phyloP scores from a whole-genome alignment of 1,140 invertebrate genomes.

The Phortica variegata region DNA sequence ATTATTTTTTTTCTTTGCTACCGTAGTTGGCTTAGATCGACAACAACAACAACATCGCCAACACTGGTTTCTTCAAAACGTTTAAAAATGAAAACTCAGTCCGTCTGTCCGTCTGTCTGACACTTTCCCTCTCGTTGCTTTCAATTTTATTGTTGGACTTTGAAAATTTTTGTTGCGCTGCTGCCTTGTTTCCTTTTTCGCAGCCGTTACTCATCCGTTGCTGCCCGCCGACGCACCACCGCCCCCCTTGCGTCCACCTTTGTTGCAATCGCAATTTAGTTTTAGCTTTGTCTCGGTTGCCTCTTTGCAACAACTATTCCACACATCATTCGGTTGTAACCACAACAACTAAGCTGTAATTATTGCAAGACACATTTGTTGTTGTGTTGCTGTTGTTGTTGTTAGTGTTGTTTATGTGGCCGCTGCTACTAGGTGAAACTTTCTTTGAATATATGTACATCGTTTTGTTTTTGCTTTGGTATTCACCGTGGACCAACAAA shows the following conservation, averaged over 20 bases:
- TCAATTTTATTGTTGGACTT: constrained; percentile 28
- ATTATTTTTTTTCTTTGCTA: neutral
- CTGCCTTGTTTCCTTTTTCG: no score
- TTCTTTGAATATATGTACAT: constrained; percentile 33
- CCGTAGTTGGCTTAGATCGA: neutral
- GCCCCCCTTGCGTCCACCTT: no score
- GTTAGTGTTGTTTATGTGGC: no score
- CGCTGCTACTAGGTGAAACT: constrained; percentile 48
- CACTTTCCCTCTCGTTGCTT: constrained; percentile 48
- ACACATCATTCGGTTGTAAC: constrained; percentile 6
- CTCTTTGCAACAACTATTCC: no score
- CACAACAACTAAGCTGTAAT: constrained; percentile 46
- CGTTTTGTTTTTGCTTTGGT: constrained; percentile 24
- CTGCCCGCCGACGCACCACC: no score
- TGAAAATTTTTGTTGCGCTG: neutral
- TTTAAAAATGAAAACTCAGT: no score
- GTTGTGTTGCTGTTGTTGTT: no score
- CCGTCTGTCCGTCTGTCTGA: constrained; percentile 12
- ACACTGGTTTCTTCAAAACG: no score
- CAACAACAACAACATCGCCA: constrained; percentile 45
- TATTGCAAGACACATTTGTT: constrained; percentile 32
- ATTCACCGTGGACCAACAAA: constrained; percentile 50
- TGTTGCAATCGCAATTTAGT: no score
- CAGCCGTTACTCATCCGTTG: constrained; percentile 25
- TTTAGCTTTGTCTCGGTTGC: no score